These are phyloP conservation scores for Lepisosteus oculatus DNA, from an alignment of 2,113 vertebrate species.

Conservation along the genomic window DNA sequence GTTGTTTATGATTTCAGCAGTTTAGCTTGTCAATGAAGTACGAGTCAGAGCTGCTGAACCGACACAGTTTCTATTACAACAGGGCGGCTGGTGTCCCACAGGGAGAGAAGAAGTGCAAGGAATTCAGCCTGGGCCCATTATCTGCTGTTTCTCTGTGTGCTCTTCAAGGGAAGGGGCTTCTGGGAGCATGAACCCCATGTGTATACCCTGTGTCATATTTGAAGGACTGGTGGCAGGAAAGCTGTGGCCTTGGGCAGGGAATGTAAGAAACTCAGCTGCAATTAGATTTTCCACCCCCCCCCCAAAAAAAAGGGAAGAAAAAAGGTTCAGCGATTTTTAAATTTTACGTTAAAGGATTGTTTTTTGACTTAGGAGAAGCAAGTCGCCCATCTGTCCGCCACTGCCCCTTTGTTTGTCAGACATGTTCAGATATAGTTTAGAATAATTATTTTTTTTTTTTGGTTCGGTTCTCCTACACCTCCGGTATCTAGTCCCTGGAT, in stretches of 20 bases:
- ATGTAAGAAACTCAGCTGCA: slow-evolving; percentile 70
- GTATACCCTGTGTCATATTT: slow-evolving; percentile 69
- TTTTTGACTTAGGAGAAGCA: slow-evolving; percentile 54
- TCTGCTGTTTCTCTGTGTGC: slow-evolving; percentile 56
- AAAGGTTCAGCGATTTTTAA: slow-evolving; percentile 74
- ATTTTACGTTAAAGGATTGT: slow-evolving; percentile 65
- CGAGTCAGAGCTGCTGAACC: slow-evolving; percentile 66
- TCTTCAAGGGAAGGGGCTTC: slow-evolving; percentile 65
- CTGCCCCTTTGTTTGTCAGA: slow-evolving; percentile 38
- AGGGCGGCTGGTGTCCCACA: slow-evolving; percentile 69
- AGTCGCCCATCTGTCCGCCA: slow-evolving; percentile 70
- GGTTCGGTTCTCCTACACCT: not conserved
- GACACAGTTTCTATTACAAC: slow-evolving; percentile 72
- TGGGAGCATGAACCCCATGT: slow-evolving; percentile 67
- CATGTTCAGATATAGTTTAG: slow-evolving; percentile 19
- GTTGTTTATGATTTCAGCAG: slow-evolving; percentile 57
- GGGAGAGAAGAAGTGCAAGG: slow-evolving; percentile 57
- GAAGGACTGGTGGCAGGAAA: slow-evolving; percentile 72
- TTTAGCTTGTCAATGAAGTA: slow-evolving; percentile 74
- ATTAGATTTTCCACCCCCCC: slow-evolving; percentile 57
- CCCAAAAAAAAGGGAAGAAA: not conserved
- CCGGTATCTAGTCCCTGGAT: not conserved
- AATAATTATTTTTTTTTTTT: slow-evolving; percentile 9
- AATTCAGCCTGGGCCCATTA: slow-evolving; percentile 74
- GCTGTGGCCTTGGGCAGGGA: slow-evolving; percentile 74